These are phyloP conservation scores for Solenopsis fugax DNA, from an alignment of 1,140 invertebrate species.

Conservation along the genomic window DNA sequence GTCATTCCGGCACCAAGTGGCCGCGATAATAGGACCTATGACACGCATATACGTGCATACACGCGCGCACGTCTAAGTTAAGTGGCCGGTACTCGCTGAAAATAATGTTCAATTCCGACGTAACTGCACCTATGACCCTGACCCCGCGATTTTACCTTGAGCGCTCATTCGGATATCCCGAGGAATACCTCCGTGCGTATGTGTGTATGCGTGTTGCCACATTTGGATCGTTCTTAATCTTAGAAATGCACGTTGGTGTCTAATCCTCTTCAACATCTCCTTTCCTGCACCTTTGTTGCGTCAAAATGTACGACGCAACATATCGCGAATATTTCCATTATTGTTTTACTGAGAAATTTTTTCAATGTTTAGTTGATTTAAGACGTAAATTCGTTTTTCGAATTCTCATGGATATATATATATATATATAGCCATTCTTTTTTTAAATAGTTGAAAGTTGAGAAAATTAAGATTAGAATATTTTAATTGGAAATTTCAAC, in stretches of 20 bases:
- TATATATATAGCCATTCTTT: background rate
- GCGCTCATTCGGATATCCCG: slow-evolving; percentile 64
- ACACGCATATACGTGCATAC: slow-evolving; percentile 72
- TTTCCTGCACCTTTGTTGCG: background rate
- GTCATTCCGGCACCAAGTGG: slow-evolving; percentile 78
- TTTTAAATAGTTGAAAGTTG: background rate
- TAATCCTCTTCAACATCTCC: background rate
- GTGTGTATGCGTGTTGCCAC: background rate
- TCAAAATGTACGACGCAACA: background rate
- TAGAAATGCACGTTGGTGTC: background rate
- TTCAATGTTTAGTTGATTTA: background rate
- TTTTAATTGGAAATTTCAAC: slow-evolving; percentile 4
- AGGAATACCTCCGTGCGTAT: slow-evolving; percentile 31
- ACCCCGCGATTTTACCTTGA: slow-evolving; percentile 73
- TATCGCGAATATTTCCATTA: slow-evolving; percentile 5
- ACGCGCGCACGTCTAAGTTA: slow-evolving; percentile 67
- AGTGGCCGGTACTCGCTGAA: slow-evolving; percentile 78
- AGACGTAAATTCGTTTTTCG: background rate
- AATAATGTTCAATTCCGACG: slow-evolving; percentile 80
- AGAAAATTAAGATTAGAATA: background rate
- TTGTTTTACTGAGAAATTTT: background rate
- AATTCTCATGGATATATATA: background rate
- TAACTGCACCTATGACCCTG: slow-evolving; percentile 78
- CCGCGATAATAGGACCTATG: slow-evolving; percentile 81
- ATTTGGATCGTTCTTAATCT: background rate